Base-by-base conservation (phyloP, 1,140 invertebrate genomes). In the Eumeta japonica region DNA sequence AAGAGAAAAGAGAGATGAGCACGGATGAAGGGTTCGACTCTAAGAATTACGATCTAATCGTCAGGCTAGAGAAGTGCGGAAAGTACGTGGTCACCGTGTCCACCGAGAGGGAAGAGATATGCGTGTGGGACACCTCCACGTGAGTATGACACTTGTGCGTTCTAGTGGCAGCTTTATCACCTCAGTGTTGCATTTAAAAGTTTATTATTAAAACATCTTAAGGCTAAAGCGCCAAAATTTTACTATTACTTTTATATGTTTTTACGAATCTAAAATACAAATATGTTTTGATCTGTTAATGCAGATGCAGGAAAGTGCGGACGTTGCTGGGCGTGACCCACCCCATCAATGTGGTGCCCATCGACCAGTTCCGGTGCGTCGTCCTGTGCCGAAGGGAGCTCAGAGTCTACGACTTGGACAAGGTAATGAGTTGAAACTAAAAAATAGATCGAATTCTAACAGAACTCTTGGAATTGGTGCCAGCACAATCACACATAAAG, bases 351-450 rank as follows among this genome's bases (percentile, higher is more conserved):
- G 56, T 88, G 48, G 81, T 85, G 46, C 81, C 84, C 15, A 84
- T 88, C 31, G 83, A 91, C 57, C 79, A 84, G 49, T 80, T 80
- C 49, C 80, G 81, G 39, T 89, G 86, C 41, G 82, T 92, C 41
- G 87, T 92, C 24, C 72, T 93, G 11, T 92, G 89, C 62, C 80
- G 86, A 33, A 68, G 90, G 14, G 89, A 93, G 62, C 79, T 93
- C 3, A 78, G 82, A 41, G 81, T 91, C 10, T 90, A 88, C 50
- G 83, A 93, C 70, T 66, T 93, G 10, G 81, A 91, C 55, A 79
- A 81, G 60, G 89, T 89, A 37, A 72, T 15, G 13, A 14, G 10
- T n/a, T 24, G 20, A 7, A 24, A n/a, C n/a, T n/a, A n/a, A 24
- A 24, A 7, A 7, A 7, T 24, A 7, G 7, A 7, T 24, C 20